Evolutionary conservation across 2,888 invertebrate genomes (phyloP).

Genomic region (Poecilus cupreus): DNA sequence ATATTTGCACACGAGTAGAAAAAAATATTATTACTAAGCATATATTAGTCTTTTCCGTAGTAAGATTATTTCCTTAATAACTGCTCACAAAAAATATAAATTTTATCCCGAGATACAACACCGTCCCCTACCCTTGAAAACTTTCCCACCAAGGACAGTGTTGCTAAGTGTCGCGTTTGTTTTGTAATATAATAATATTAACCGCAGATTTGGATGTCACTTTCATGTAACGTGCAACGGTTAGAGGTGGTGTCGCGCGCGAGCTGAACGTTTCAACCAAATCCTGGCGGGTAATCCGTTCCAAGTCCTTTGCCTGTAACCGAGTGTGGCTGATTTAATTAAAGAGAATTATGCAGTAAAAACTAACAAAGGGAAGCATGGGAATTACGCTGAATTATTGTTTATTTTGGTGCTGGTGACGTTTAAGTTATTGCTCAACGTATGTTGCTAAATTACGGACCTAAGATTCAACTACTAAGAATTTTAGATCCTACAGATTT

Average conservation of each 20-base stretch:
- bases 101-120: no score
- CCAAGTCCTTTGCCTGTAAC: slow-evolving; percentile 13
- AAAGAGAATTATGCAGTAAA: slow-evolving; percentile 33
- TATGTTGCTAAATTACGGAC: background rate
- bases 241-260: background rate
- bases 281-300: slow-evolving; percentile 15
- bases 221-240: slow-evolving; percentile 13
- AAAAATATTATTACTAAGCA: no score
- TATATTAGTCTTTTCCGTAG: no score
- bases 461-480: background rate
- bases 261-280: background rate
- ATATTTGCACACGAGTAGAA: no score
- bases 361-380: background rate
- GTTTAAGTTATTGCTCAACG: slow-evolving; percentile 3
- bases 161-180: background rate
- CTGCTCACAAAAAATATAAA: no score
- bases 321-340: slow-evolving; percentile 29
- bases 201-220: slow-evolving; percentile 12
- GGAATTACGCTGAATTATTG: slow-evolving; percentile 22
- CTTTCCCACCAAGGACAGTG: background rate
- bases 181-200: slow-evolving; percentile 21
- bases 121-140: background rate
- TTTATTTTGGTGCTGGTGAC: background rate
- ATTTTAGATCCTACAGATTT: background rate
- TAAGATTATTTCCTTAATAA: no score